Evolutionary conservation across 2,888 invertebrate species (phyloP).

Genomic region (Habrosyne pyritoides): DNA sequence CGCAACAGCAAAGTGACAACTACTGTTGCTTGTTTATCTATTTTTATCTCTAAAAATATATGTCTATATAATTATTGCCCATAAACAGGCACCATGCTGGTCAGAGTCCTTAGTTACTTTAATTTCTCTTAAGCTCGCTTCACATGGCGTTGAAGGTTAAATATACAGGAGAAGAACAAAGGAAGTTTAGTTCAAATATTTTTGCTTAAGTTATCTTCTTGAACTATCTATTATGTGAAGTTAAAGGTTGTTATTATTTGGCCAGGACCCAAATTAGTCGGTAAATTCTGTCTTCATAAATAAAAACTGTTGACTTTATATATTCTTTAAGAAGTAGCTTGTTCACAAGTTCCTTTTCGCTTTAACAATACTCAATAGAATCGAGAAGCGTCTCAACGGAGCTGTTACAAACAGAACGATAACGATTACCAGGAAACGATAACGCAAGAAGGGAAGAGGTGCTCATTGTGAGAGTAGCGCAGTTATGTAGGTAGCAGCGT

Average conservation of each 20-base stretch:
- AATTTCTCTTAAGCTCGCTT: no score
- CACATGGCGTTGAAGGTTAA: no score
- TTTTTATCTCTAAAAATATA: background rate
- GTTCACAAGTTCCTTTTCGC: background rate
- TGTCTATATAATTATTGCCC: background rate
- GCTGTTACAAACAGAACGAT: conserved; percentile 6
- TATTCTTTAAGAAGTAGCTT: background rate
- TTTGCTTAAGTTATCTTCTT: no score
- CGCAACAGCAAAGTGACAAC: background rate
- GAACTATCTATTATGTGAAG: no score
- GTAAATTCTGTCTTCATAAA: no score
- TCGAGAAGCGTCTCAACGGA: background rate
- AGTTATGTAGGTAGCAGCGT: conserved; percentile 39
- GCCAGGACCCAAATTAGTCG: no score
- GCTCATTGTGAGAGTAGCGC: conserved; percentile 3
- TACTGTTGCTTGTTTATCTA: background rate
- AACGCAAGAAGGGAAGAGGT: background rate
- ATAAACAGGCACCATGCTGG: no score
- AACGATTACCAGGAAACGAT: conserved; percentile 4
- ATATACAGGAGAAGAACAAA: background rate
- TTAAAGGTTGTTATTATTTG: no score
- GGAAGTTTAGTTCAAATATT: no score
- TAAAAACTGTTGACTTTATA: background rate
- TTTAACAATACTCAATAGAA: conserved; percentile 4
- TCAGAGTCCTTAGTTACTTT: no score